Conservation (phyloP, 2,888 invertebrate species). For the Melipona bicolor region DNA sequence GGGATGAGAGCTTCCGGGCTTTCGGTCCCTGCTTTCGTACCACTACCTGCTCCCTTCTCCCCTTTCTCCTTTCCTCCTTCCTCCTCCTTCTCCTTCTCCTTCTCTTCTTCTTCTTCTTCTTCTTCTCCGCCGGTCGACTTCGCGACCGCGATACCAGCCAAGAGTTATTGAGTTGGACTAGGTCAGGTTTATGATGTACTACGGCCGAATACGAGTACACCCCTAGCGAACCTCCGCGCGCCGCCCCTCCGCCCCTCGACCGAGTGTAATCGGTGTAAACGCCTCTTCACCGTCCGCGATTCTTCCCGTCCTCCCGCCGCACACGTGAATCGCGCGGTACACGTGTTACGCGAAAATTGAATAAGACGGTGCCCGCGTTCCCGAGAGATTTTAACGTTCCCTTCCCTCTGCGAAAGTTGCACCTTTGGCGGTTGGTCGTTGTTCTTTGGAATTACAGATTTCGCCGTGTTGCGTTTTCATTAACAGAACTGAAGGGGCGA, state of each 20-base stretch:
- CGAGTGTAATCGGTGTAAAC: conserved; percentile 7
- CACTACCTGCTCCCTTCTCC: conserved; percentile 35
- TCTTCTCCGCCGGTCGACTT: conserved; percentile 30
- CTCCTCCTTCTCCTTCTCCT: neutral
- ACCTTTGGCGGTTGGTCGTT: neutral
- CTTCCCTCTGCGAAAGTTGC: neutral
- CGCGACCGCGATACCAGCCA: conserved; percentile 35
- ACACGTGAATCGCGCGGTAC: neutral
- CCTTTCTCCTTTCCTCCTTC: neutral
- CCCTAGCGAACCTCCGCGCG: neutral
- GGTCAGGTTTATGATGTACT: conserved; percentile 67
- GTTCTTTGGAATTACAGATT: no score
- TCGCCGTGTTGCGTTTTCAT: no score
- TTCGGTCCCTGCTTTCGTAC: conserved; percentile 52
- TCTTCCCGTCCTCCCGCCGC: neutral
- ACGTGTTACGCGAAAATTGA: neutral
- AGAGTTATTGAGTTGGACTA: conserved; percentile 62
- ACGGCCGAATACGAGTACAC: conserved; percentile 14
- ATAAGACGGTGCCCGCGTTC: neutral
- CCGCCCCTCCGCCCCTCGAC: neutral
- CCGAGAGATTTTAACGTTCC: neutral
- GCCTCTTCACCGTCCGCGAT: neutral
- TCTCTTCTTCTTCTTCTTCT: conserved; percentile 11
- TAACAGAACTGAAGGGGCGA: no score
- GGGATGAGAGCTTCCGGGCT: conserved; percentile 56